Base-by-base conservation (phyloP, 2,888 invertebrate species). In the Ashinkailepas kermadecensis region DNA sequence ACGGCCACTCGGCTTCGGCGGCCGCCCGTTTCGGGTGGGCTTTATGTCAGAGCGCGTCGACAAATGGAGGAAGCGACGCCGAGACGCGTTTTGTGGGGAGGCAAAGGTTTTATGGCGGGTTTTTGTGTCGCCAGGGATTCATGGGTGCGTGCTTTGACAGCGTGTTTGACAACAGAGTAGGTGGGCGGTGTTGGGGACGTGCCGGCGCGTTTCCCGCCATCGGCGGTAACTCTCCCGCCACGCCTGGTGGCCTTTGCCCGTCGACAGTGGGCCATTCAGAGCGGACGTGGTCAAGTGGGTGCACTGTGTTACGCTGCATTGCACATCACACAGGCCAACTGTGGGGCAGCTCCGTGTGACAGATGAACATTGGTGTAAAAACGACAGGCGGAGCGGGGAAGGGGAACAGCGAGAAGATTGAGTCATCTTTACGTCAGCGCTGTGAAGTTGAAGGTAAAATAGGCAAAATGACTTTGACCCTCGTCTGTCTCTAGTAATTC, bases 71-170 rank as follows among this genome's bases (percentile, higher is more conserved):
- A 25, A 3, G 70, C 39, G 39, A 39, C 70, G 23, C 23, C 39
- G 25, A 12, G 39, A 70, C 70, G 54, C 56, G 8, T 54, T 21
- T 21, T 74, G 54, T 56, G 74, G 74, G 74, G 6, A 54, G 74
- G 74, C 74, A 54, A 74, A 15, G 74, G 74, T 74, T 74, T 74
- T 74, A 74, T 74, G 74, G 21, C 74, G 56, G 54, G 54, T 54
- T 56, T 56, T 74, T 74, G 74, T 74, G 74, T 74, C 74, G 18
- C 54, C 59, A 7, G 74, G 70, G 74, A 74, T 74, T 74, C 74
- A 74, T 56, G 74, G 74, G 74, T 18, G 2, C 21, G 56, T 56
- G 54, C 21, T 56, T 21, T 56, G 74, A 74, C 74, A 74, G 3
- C 54, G 6, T 74, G 74, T 74, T 56, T 54, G 74, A 74, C 74